A percentile compares a stretch with the other conserved stretches of the same genome.
phyloP scores from a whole-genome alignment of 1,140 invertebrate species.

The Procambarus clarkii region DNA sequence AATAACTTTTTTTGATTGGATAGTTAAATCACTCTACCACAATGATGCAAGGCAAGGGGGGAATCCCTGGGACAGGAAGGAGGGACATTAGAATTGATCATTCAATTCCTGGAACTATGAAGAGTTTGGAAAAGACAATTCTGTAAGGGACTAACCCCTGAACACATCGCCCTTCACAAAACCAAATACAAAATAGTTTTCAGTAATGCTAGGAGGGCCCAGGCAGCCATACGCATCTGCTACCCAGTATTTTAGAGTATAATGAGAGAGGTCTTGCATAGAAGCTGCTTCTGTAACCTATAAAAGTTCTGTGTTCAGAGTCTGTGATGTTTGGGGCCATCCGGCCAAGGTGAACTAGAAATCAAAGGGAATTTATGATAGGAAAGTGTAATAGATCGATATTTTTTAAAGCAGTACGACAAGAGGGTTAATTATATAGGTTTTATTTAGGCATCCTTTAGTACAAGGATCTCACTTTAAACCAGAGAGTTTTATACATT shows the following conservation, averaged over 20 bases:
- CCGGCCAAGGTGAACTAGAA: neutral
- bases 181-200: too few relatives aligned
- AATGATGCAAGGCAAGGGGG: too few relatives aligned
- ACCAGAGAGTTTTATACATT: neutral
- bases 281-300: neutral
- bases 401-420: neutral
- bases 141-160: too few relatives aligned
- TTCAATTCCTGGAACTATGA: too few relatives aligned
- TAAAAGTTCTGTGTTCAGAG: neutral
- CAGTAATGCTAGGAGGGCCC: too few relatives aligned
- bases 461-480: conserved; percentile 5
- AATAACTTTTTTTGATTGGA: too few relatives aligned
- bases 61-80: too few relatives aligned
- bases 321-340: neutral
- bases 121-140: too few relatives aligned
- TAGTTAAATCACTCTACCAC: too few relatives aligned
- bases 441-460: neutral
- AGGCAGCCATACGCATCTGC: too few relatives aligned
- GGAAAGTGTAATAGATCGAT: neutral
- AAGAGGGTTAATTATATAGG: neutral
- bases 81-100: too few relatives aligned
- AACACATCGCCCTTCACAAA: too few relatives aligned
- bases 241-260: neutral
- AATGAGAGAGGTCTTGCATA: neutral
- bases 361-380: neutral